Percentiles rank a stretch among this genome's conserved stretches.
These are phyloP conservation scores for Zapus hudsonius DNA, from an alignment of 2,113 vertebrate genomes.

Conservation along the genomic window DNA sequence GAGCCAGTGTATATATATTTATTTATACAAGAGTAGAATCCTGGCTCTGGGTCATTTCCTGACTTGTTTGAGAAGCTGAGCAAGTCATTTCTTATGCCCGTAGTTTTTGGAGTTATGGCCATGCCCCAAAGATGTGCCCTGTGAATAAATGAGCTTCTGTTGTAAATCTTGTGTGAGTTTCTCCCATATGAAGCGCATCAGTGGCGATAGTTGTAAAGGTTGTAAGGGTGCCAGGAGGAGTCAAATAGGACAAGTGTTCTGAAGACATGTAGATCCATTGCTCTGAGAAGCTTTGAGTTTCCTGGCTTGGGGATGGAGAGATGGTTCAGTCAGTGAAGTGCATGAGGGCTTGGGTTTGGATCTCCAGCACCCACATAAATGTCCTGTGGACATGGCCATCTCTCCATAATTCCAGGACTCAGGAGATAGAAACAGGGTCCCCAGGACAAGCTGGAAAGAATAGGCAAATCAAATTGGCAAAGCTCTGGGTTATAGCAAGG, in stretches of 20 bases:
- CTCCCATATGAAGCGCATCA: conserved; percentile 46
- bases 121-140: conserved; percentile 52
- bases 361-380: no score
- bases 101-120: conserved; percentile 69
- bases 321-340: no score
- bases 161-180: conserved; percentile 71
- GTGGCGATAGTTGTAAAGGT: conserved; percentile 13
- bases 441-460: no score
- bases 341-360: no score
- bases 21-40: conserved; percentile 66
- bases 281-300: neutral
- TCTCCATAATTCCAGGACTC: no score
- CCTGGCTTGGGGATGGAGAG: no score
- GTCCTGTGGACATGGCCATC: no score
- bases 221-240: neutral
- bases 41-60: conserved; percentile 71
- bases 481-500: no score
- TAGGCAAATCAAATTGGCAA: no score
- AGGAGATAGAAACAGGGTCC: no score
- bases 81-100: conserved; percentile 72
- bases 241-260: neutral
- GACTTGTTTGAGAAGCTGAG: conserved; percentile 71
- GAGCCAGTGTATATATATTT: conserved; percentile 73
- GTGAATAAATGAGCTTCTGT: conserved; percentile 64
- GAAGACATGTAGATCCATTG: neutral